Conservation (phyloP, 2,797 vertebrate genomes). For the Sebastiscus tertius region DNA sequence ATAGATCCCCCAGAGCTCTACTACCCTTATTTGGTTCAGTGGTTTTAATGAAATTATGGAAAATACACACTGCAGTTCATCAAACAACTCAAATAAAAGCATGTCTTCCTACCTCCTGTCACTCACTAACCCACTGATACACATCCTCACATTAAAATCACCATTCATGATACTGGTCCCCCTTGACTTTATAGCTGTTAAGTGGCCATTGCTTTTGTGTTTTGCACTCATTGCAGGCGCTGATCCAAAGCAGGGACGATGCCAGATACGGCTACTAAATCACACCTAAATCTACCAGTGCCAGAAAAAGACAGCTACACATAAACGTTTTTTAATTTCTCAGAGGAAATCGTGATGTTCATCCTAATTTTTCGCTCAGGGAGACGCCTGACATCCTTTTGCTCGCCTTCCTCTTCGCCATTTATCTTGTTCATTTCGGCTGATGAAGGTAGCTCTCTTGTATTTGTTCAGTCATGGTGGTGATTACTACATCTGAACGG, state of each 20-base stretch:
- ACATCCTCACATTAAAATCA: constrained; percentile 2
- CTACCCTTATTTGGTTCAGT: neutral
- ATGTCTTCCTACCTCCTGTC: neutral
- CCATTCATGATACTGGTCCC: neutral
- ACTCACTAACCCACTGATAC: neutral
- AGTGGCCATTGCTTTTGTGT: neutral
- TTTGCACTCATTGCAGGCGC: neutral
- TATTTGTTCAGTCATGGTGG: neutral
- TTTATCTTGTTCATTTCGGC: neutral
- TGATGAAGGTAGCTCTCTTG: neutral
- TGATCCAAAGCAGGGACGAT: neutral
- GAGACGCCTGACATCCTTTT: neutral
- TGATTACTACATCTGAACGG: neutral
- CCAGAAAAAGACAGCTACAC: neutral
- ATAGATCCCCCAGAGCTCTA: neutral
- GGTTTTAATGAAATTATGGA: neutral
- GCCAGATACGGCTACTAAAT: neutral
- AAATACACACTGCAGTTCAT: neutral
- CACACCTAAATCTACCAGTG: neutral
- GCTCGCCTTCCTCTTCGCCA: neutral
- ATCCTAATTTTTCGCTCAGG: neutral
- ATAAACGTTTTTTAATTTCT: neutral
- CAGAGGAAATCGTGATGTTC: neutral
- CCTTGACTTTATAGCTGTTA: neutral
- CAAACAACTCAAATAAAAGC: neutral